phyloP scores from a whole-genome alignment of 2,797 vertebrate genomes.

The Agapornis canus region DNA sequence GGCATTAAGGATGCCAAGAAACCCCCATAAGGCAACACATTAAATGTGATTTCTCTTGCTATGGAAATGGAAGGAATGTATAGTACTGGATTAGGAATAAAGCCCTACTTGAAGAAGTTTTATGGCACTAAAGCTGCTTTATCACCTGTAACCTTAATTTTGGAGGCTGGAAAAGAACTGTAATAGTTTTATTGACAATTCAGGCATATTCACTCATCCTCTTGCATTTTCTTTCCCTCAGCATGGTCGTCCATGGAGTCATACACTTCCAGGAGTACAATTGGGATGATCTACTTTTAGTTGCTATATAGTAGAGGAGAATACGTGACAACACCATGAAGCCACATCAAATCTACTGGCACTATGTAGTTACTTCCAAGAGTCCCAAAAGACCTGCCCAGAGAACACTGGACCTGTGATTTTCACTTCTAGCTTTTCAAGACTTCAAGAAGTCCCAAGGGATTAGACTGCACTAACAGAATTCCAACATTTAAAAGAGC shows the following conservation, averaged over 20 bases:
- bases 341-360: neutral
- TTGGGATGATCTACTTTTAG: neutral
- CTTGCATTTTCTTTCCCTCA: neutral
- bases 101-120: conserved; percentile 11
- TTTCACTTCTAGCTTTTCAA: neutral
- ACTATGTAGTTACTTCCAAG: neutral
- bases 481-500: neutral
- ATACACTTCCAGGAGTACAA: neutral
- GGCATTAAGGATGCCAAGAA: conserved; percentile 70
- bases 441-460: neutral
- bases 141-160: conserved; percentile 17
- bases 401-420: neutral
- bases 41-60: conserved; percentile 56
- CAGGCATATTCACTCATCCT: neutral
- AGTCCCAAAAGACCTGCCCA: neutral
- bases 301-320: neutral
- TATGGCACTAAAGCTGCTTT: neutral
- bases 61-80: conserved; percentile 52
- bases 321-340: neutral
- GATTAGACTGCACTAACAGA: neutral
- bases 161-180: conserved; percentile 23
- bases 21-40: conserved; percentile 60
- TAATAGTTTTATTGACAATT: neutral
- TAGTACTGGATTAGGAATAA: conserved; percentile 42
- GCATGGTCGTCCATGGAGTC: neutral